Evolutionary conservation across 2,888 invertebrate species (phyloP).

Genomic region (Anagyrus pseudococci): DNA sequence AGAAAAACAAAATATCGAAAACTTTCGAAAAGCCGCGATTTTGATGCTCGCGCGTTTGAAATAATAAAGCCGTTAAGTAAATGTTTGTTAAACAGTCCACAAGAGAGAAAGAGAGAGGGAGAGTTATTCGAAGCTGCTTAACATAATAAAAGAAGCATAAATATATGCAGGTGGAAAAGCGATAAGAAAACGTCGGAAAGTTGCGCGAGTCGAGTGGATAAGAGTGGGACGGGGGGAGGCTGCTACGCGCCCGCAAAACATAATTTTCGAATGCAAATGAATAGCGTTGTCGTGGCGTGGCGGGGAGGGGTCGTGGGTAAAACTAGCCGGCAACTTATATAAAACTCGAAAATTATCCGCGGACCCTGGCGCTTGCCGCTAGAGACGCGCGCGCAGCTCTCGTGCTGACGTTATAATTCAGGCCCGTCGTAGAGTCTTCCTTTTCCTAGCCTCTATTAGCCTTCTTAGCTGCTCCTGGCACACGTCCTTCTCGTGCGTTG

Average conservation of each 20-base stretch:
- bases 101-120: too few species aligned
- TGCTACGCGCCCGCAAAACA: constrained; percentile 3
- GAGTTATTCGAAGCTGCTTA: too few species aligned
- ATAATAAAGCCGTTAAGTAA: too few species aligned
- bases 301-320: not conserved
- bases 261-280: constrained; percentile 35
- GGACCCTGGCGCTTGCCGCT: not conserved
- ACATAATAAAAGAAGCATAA: too few species aligned
- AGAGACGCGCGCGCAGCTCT: too few species aligned
- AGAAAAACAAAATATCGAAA: too few species aligned
- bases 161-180: too few species aligned
- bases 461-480: constrained; percentile 21
- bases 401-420: constrained; percentile 21
- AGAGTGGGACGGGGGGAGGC: not conserved
- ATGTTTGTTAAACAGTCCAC: too few species aligned
- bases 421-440: not conserved
- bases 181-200: too few species aligned
- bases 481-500: constrained; percentile 2
- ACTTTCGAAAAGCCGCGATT: too few species aligned
- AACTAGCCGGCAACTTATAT: not conserved
- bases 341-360: not conserved
- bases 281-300: not conserved
- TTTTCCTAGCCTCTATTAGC: not conserved
- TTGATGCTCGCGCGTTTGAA: too few species aligned
- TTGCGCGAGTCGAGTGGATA: too few species aligned